Evolutionary conservation across 2,888 invertebrate species (phyloP).

Genomic region (Cerceris ruficornis): DNA sequence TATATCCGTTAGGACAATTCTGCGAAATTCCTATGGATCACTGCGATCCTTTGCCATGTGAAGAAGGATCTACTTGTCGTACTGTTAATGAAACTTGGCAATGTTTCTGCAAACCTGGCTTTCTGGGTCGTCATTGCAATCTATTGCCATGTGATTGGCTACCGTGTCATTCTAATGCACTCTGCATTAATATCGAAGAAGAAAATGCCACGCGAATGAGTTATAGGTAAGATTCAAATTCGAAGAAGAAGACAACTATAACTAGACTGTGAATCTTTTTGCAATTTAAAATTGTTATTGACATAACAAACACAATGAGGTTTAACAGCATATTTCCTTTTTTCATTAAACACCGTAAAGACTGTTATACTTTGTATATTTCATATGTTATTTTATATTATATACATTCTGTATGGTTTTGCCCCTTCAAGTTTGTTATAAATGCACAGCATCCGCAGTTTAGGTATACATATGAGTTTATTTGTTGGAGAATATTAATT

Average conservation of each 20-base stretch:
- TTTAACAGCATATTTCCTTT: no score
- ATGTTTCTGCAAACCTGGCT: constrained; percentile 83
- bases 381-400: no score
- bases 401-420: no score
- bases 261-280: not conserved
- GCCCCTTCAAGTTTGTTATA: no score
- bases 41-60: constrained; percentile 82
- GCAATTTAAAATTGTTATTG: no score
- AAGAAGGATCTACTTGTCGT: constrained; percentile 81
- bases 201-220: constrained; percentile 80
- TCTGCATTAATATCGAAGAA: constrained; percentile 81
- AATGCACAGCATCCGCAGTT: no score
- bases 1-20: constrained; percentile 75
- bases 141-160: constrained; percentile 84
- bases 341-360: no score
- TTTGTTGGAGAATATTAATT: no score
- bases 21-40: constrained; percentile 83
- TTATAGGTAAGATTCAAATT: constrained; percentile 75
- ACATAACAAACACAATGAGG: no score
- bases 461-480: no score
- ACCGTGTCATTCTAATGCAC: constrained; percentile 82
- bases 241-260: not conserved
- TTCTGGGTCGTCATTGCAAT: constrained; percentile 83
- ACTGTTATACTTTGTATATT: no score
- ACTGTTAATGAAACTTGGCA: constrained; percentile 79